Base-by-base conservation (phyloP, 2,797 vertebrate genomes). In the Muraenolepis orangiensis region DNA sequence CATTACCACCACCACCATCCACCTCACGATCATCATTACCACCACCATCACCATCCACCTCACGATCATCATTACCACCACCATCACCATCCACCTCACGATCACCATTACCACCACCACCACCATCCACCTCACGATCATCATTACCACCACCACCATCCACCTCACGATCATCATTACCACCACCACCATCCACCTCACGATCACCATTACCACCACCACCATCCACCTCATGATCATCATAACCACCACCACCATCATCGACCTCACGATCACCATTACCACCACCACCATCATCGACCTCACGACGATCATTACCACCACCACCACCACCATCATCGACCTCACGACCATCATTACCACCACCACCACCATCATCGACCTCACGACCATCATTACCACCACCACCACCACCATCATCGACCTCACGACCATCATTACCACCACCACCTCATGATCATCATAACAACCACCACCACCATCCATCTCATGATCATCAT, bases 281-380 rank as follows among this genome's bases (percentile, higher is more conserved):
- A 14, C 51, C 20, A 10, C 10, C 23, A 26, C 12, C 51, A 61
- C 1, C 51, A 61, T n/a, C 51, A 8, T n/a, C n/a, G n/a, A 20
- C 5, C n/a, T n/a, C 20, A 8, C 20, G 1, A 38, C 5, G 4
- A 38, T 3, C 32, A 8, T 3, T 34, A 34, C 32, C 32, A 34
- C 3, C 32, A 34, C 3, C 32, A 34, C 3, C 36, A 38, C n/a
- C n/a, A n/a, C n/a, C n/a, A n/a, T n/a, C n/a, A n/a, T n/a, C n/a
- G n/a, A n/a, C n/a, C n/a, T n/a, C n/a, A 78, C 85, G 68, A 84
- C 76, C 34, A 84, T 75, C 51, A 28, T 31, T 29, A 61, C 72
- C 30, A 34, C n/a, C 12, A 6, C 66, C 72, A 66, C 70, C 61
- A 31, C 34, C 51, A 57, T 32, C 40, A 7, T 69, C 40, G 14